Evolutionary conservation across 1,140 invertebrate species (phyloP).

Genomic region (Xylocopa sonorina): DNA sequence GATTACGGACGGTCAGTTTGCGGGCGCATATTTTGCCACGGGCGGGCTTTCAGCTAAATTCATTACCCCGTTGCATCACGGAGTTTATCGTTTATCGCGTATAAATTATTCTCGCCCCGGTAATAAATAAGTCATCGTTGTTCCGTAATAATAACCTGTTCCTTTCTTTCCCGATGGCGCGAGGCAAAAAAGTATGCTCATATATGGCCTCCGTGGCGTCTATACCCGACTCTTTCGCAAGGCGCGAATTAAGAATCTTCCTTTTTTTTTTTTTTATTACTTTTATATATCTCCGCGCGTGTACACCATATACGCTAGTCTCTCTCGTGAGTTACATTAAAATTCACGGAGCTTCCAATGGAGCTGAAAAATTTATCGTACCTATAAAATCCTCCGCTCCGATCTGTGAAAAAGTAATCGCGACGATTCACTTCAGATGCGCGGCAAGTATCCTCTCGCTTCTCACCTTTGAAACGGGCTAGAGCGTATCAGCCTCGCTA

Average conservation of each 20-base stretch:
- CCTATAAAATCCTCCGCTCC: too few relatives aligned
- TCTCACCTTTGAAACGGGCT: background rate
- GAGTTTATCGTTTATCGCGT: background rate
- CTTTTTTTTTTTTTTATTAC: background rate
- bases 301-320: too few relatives aligned
- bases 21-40: background rate
- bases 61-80: background rate
- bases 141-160: background rate
- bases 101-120: background rate
- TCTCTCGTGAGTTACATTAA: too few relatives aligned
- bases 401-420: too few relatives aligned
- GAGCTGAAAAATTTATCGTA: too few relatives aligned
- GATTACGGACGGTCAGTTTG: background rate
- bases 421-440: background rate
- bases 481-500: background rate
- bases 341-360: background rate
- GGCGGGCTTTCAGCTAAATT: background rate
- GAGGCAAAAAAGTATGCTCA: background rate
- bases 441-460: background rate
- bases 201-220: too few relatives aligned
- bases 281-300: background rate
- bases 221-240: too few relatives aligned
- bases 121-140: background rate
- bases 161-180: background rate
- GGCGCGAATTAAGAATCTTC: too few relatives aligned